These are phyloP conservation scores for Dendropsophus ebraccatus DNA, from an alignment of 2,113 vertebrate genomes.

Conservation along the genomic window DNA sequence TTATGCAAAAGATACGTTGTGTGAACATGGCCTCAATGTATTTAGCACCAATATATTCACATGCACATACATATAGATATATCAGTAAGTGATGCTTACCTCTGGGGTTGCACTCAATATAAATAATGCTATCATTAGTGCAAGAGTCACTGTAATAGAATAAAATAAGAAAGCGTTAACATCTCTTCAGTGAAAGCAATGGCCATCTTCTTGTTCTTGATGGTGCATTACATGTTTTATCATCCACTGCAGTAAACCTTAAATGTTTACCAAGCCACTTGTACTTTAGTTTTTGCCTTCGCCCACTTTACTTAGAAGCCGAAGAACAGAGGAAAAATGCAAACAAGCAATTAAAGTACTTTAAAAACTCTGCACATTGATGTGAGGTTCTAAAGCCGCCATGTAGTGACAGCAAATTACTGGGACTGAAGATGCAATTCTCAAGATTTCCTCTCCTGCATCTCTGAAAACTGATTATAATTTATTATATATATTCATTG, in stretches of 20 bases:
- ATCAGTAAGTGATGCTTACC: constrained; percentile 73
- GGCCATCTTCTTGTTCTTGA: neutral
- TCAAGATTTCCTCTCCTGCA: neutral
- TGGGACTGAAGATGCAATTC: neutral
- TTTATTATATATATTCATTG: neutral
- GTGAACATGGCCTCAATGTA: too few relatives aligned
- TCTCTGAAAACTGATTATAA: neutral
- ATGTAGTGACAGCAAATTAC: neutral
- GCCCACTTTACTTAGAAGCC: neutral
- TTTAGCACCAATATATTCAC: too few relatives aligned
- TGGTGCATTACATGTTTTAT: neutral
- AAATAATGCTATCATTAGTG: constrained; percentile 69
- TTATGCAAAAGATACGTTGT: too few relatives aligned
- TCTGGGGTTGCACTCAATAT: constrained; percentile 79
- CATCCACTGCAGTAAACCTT: too few relatives aligned
- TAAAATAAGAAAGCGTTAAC: constrained; percentile 49
- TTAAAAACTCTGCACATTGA: neutral
- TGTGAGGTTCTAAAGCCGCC: neutral
- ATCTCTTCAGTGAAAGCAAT: neutral
- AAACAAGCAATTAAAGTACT: neutral
- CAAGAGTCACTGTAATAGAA: constrained; percentile 80
- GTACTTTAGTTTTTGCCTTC: neutral
- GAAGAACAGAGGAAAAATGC: neutral
- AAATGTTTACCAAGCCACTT: neutral
- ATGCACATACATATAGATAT: neutral